Evolutionary conservation across 2,888 invertebrate species (phyloP).

Genomic region (Omphaloscelis lunosa): DNA sequence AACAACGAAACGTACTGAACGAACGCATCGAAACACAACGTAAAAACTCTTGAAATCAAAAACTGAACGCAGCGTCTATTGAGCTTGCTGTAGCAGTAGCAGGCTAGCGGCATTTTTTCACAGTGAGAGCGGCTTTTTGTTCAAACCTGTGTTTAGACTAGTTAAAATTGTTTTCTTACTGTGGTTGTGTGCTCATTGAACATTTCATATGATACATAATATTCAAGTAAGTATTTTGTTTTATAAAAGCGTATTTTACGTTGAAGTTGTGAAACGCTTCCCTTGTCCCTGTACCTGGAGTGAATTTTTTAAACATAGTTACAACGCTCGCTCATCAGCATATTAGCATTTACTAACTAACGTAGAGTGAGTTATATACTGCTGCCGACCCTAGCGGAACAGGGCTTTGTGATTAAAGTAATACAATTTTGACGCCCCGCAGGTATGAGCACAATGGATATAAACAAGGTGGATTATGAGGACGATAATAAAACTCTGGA

Average conservation of each 20-base stretch:
- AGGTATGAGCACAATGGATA: constrained; percentile 83
- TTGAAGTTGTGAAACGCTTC: constrained; percentile 39
- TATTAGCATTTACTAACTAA: constrained; percentile 15
- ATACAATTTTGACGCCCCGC: constrained; percentile 41
- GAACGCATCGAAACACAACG: too few relatives aligned
- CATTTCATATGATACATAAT: constrained; percentile 29
- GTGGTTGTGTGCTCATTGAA: constrained; percentile 14
- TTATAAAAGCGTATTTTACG: constrained; percentile 7
- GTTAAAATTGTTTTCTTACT: constrained; percentile 25
- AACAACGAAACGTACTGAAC: too few relatives aligned
- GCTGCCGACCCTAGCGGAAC: constrained; percentile 42
- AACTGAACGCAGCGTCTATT: too few relatives aligned
- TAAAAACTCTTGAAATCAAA: too few relatives aligned
- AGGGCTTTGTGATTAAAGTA: constrained; percentile 6
- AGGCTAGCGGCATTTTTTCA: constrained; percentile 32
- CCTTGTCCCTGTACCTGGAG: constrained; percentile 13
- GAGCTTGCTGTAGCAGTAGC: too few relatives aligned
- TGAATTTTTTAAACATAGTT: constrained; percentile 32
- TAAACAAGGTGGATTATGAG: constrained; percentile 84
- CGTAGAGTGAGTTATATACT: constrained; percentile 11
- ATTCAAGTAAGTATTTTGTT: constrained; percentile 51
- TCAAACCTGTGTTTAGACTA: constrained; percentile 5
- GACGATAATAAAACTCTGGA: constrained; percentile 89
- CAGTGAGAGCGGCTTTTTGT: constrained; percentile 17
- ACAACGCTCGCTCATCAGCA: constrained; percentile 7